Base-by-base conservation (phyloP, 1,140 invertebrate genomes). In the Drosophila teissieri region DNA sequence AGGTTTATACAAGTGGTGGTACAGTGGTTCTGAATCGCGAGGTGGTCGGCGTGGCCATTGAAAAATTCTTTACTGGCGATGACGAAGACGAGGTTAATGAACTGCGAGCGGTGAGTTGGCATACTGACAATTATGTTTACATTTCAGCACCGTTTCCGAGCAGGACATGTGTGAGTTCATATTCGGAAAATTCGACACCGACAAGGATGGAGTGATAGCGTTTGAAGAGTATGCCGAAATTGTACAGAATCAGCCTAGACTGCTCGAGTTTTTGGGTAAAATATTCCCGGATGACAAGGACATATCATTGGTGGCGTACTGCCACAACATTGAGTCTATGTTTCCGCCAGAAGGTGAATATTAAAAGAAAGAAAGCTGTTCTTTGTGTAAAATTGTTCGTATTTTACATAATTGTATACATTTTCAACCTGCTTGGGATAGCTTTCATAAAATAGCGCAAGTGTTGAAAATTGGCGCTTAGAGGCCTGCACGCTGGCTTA, bases 161-260 rank as follows among this genome's bases (percentile, higher is more conserved):
- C 22, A 91, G 94, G 97, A 98, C 79, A 93, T 98, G 85, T 95
- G 97, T n/a, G 97, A 98, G 73, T 94, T 96, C 24, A 93, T 96
- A 61, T 92, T 96, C 19, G 95, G 95, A 62, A 95, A 96, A 72
- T 94, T 97, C 92, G 97, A 98, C 84, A 60, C 93, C 1, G 96
- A 98, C 90, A 94, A 96, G 62, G 97, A 98, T 89, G 96, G 96
- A 1, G 93, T 95, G 64, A 95, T 98, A 15, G 95, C 95, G 2
- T 95, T 94, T 69, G 92, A 94, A 0, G 97, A 98, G 92, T 98
- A 96, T 84, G 91, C 93, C 48, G 91, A 92, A 2, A 93, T 95
- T 0, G 95, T 97, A 0, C 82, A 93, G 46, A 93, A 93, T 12
- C 95, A 97, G 55, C 94, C 94, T 0, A 93, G 95, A 3, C 92